These are phyloP conservation scores for Falco concolor DNA, from an alignment of 2,797 vertebrate genomes.

Conservation along the genomic window DNA sequence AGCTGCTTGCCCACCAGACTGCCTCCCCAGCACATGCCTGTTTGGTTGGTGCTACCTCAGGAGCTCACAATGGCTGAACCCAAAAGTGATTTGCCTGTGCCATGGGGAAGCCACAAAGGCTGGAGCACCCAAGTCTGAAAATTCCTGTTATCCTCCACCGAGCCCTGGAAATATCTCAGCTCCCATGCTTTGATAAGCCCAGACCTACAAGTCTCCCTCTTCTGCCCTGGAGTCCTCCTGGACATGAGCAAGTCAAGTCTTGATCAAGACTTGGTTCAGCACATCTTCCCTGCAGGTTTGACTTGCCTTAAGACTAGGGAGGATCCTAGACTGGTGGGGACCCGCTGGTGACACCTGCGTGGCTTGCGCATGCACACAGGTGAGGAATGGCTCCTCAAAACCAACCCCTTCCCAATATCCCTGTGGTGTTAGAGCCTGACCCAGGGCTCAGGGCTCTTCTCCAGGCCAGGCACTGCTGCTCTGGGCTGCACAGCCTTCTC, in stretches of 20 bases:
- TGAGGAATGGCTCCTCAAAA: background rate
- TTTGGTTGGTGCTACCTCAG: background rate
- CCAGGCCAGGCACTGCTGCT: background rate
- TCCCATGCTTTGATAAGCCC: background rate
- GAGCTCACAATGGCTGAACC: background rate
- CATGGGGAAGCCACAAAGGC: background rate
- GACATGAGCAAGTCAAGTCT: background rate
- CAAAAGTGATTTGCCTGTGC: background rate
- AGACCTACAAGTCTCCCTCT: background rate
- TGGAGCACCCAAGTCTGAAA: background rate
- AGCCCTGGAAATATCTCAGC: background rate
- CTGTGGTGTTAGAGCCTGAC: rapidly evolving
- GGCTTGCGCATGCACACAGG: no score
- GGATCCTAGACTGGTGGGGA: background rate
- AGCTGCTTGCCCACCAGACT: background rate
- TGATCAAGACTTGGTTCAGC: background rate
- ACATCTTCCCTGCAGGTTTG: background rate
- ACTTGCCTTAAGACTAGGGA: background rate
- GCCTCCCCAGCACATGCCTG: background rate
- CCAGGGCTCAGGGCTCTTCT: background rate
- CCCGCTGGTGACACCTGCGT: background rate
- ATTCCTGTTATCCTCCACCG: no score
- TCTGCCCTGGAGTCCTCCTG: background rate
- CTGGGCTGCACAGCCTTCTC: background rate
- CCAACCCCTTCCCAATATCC: background rate